Evolutionary conservation across 2,113 vertebrate genomes (phyloP), one percentile per base, ranked within the genome.

Genomic region (Caloenas nicobarica): DNA sequence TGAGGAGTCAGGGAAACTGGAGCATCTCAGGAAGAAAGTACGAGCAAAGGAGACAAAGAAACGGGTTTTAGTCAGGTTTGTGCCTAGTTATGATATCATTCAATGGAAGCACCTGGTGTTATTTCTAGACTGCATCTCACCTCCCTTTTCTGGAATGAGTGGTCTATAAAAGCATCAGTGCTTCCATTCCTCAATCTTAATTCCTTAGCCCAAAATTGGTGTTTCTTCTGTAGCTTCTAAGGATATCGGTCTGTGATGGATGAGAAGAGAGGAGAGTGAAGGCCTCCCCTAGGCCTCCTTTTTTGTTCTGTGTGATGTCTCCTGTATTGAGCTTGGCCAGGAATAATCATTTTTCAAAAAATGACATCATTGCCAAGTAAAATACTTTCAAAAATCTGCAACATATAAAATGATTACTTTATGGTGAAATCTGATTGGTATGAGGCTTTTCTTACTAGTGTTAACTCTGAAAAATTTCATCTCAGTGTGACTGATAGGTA

Each of bases 11-110:
- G 95, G 83, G 44, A 99, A 99, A 93, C 98, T 99, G 72, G 99
- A 99, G 70, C 99, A 99, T 91, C 98, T 99, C 53, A 93, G 98
- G 97, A 99, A 98, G 95, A 99, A 99, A 89, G 99, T 99, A 48
- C 97, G 98, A 8, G 98, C 99, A 86, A 99, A 99, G 89, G 99
- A 99, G 84, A 97, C 96, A 83, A 98, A 93, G 96, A 99, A 99
- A 92, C 98, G 98, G 46, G 18, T 98, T 38, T 92, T 98, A 62
- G 91, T 91, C 93, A 98, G 99, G 99, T 99, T 92, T 73, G 97
- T 92, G 54, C 57, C 29, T n/a, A 7, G 34, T 78, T 65, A 10
- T 3, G 21, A 6, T n/a, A 5, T 5, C 40, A 23, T 60, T 73
- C 42, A 8, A 0, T 8, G 11, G 65, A 76, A 40, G 54, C n/a